These are phyloP conservation scores for Reinhardtius hippoglossoides DNA, from an alignment of 2,113 vertebrate species.

Conservation along the genomic window DNA sequence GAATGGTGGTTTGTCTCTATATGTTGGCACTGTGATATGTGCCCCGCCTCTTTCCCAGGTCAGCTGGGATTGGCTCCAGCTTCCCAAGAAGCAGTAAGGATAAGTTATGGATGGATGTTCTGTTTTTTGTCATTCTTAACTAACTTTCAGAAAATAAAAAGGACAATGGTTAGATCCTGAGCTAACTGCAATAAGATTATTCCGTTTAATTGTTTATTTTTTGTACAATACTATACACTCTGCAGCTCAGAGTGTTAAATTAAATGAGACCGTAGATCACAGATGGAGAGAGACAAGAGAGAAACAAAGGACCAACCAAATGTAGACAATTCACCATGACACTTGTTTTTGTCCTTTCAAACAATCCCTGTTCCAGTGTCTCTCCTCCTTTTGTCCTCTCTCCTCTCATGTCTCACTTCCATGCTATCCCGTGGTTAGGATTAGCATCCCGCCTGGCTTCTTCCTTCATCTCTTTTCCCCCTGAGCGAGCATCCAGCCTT, in stretches of 20 bases:
- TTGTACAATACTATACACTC: not conserved
- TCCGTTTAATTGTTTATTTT: not conserved
- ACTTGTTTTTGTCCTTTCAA: not conserved
- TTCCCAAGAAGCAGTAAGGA: no score
- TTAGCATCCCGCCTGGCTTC: not conserved
- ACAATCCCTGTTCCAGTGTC: not conserved
- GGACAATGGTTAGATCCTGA: no score
- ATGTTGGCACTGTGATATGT: no score
- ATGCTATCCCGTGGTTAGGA: slow-evolving; percentile 22
- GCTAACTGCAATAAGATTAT: not conserved
- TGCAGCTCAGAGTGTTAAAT: not conserved
- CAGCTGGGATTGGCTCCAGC: no score
- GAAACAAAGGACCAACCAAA: not conserved
- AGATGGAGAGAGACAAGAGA: slow-evolving; percentile 1
- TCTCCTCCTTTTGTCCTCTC: not conserved
- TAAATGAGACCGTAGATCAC: not conserved
- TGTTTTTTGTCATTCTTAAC: no score
- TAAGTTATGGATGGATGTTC: no score
- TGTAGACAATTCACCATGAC: slow-evolving; percentile 8
- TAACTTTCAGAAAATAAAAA: no score
- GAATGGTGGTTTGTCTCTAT: no score
- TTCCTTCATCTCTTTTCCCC: slow-evolving; percentile 16
- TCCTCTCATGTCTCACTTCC: slow-evolving; percentile 12
- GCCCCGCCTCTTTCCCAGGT: no score
- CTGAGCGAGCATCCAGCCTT: slow-evolving; percentile 13